phyloP scores from a whole-genome alignment of 2,888 invertebrate species.

The Heliothis peltigera region DNA sequence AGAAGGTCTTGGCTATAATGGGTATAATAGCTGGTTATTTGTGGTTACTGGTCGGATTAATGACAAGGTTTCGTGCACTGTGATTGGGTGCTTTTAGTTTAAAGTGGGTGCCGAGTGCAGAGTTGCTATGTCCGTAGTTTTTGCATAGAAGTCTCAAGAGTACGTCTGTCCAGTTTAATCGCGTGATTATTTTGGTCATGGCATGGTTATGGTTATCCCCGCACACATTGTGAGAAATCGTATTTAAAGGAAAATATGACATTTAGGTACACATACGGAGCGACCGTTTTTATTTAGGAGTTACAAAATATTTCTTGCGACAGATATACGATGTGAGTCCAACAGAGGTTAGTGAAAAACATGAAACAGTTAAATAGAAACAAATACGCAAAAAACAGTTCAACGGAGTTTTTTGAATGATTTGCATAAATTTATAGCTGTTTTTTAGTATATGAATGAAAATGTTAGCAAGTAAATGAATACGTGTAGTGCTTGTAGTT shows the following conservation, averaged over 20 bases:
- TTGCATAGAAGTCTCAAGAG: not conserved
- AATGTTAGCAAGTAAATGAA: not conserved
- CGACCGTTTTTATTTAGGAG: no score
- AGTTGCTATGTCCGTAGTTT: conserved; percentile 13
- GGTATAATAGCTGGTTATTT: conserved; percentile 53
- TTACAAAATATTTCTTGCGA: no score
- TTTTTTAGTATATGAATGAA: conserved; percentile 26
- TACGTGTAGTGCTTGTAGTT: no score
- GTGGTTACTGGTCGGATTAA: conserved; percentile 43
- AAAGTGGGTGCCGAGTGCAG: conserved; percentile 33
- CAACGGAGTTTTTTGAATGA: conserved; percentile 29
- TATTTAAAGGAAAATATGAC: conserved; percentile 35
- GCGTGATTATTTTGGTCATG: not conserved
- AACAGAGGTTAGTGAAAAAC: not conserved
- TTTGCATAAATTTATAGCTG: conserved; percentile 37
- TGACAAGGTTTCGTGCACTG: conserved; percentile 43
- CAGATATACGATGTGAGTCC: no score
- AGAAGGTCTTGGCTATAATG: conserved; percentile 57
- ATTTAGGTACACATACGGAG: not conserved
- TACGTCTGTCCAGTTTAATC: not conserved
- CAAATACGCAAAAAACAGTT: conserved; percentile 37
- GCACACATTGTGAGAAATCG: conserved; percentile 7
- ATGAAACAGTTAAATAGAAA: not conserved
- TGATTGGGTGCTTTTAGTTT: conserved; percentile 46
- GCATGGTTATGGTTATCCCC: conserved; percentile 5